Percentiles rank a stretch among this genome's conserved stretches.
These are phyloP conservation scores for Halichoerus grypus DNA, from an alignment of 2,113 vertebrate species.

Conservation along the genomic window DNA sequence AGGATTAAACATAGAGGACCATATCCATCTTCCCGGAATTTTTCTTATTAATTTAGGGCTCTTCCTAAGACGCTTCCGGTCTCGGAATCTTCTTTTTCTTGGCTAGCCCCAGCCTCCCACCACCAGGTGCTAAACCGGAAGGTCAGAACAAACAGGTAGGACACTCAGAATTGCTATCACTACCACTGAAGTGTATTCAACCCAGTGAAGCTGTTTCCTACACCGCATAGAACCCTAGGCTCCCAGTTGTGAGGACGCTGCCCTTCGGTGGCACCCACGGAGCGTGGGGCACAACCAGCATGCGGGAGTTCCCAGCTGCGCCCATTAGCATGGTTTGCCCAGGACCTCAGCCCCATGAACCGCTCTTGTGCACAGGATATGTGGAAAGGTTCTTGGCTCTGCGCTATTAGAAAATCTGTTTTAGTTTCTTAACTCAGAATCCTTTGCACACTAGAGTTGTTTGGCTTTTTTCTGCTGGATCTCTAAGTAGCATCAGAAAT, in stretches of 20 bases:
- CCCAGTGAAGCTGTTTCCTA: not conserved
- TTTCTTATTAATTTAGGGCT: not conserved
- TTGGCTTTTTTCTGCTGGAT: not conserved
- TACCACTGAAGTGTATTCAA: not conserved
- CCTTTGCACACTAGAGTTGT: not conserved
- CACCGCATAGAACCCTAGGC: not conserved
- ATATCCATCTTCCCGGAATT: not conserved
- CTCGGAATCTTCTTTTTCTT: not conserved
- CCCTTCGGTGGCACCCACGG: too few relatives aligned
- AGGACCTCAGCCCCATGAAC: not conserved
- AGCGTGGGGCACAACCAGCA: rapidly evolving
- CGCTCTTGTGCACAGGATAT: not conserved
- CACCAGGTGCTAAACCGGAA: not conserved
- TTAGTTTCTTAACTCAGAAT: not conserved
- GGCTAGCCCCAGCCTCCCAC: not conserved
- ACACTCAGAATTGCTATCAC: not conserved
- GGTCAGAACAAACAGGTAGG: not conserved
- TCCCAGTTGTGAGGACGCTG: not conserved
- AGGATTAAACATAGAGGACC: not conserved
- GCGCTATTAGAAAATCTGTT: not conserved
- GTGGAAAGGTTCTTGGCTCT: not conserved
- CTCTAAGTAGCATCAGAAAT: not conserved
- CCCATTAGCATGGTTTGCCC: rapidly evolving
- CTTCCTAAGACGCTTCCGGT: not conserved
- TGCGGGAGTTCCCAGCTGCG: rapidly evolving